Evolutionary conservation across 2,888 invertebrate genomes (phyloP).

Genomic region (Apodemia zela): DNA sequence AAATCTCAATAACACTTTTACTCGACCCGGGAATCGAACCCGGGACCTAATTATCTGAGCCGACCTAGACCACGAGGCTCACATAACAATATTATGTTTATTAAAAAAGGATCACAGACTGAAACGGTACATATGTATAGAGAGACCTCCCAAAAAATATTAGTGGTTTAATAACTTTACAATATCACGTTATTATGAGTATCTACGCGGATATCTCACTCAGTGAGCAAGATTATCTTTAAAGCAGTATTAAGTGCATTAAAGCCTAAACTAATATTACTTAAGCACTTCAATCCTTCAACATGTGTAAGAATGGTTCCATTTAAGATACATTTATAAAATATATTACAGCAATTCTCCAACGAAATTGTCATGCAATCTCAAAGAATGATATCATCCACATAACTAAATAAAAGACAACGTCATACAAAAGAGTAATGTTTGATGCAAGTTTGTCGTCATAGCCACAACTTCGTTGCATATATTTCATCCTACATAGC

Average conservation of each 20-base stretch:
- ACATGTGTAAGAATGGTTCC: conserved; percentile 2
- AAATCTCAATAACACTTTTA: too few relatives aligned
- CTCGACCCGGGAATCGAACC: too few relatives aligned
- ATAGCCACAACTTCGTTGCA: conserved; percentile 51
- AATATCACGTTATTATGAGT: too few relatives aligned
- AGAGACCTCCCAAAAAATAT: too few relatives aligned
- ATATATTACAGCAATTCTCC: conserved; percentile 10
- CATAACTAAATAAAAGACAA: conserved; percentile 37
- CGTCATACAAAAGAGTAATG: conserved; percentile 45
- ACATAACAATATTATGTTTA: too few relatives aligned
- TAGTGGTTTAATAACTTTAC: too few relatives aligned
- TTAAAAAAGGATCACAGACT: too few relatives aligned
- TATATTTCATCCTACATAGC: not conserved
- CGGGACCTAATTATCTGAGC: too few relatives aligned
- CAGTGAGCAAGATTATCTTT: not conserved
- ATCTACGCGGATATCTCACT: too few relatives aligned
- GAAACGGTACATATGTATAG: too few relatives aligned
- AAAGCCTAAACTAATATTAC: not conserved
- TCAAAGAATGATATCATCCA: conserved; percentile 14
- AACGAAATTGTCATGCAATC: conserved; percentile 12
- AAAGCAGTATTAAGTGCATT: not conserved
- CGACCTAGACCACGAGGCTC: too few relatives aligned
- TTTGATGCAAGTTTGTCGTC: conserved; percentile 55
- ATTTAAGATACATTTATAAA: conserved; percentile 8
- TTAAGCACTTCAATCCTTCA: not conserved